Conservation (phyloP, 2,797 vertebrate genomes). For the Morus bassanus region DNA sequence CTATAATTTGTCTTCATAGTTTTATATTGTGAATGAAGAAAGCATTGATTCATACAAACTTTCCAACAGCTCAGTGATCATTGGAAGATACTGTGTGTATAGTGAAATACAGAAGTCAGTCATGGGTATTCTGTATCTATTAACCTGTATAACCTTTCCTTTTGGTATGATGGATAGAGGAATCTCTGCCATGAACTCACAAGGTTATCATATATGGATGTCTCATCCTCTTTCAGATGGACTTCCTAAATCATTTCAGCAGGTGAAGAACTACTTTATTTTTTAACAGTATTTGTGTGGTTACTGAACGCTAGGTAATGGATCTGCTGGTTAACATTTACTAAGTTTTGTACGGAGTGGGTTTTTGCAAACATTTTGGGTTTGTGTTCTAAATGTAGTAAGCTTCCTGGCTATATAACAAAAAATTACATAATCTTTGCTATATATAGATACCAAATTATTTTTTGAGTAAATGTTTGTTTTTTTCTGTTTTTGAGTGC, state of each 20-base stretch:
- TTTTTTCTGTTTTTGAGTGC: not conserved
- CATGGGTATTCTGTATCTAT: constrained; percentile 37
- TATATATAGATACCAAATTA: not conserved
- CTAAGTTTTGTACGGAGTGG: not conserved
- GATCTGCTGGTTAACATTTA: not conserved
- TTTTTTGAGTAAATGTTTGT: not conserved
- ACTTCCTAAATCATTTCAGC: constrained; percentile 9
- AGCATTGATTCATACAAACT: constrained; percentile 19
- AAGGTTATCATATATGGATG: not conserved
- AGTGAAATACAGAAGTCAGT: constrained; percentile 32
- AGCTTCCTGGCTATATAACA: not conserved
- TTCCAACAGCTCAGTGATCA: not conserved
- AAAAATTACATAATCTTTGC: not conserved
- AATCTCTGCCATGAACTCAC: constrained; percentile 1
- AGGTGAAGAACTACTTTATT: not conserved
- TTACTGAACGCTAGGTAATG: not conserved
- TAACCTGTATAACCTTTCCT: constrained; percentile 47
- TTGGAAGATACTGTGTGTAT: not conserved
- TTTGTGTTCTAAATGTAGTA: not conserved
- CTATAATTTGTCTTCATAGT: not conserved
- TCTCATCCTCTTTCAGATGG: constrained; percentile 1
- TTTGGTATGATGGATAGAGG: constrained; percentile 40
- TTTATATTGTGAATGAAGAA: constrained; percentile 2
- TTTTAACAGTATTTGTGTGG: not conserved
- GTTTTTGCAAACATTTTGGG: not conserved